Base-by-base conservation (phyloP, 2,888 invertebrate species). In the Napeogenes inachia region DNA sequence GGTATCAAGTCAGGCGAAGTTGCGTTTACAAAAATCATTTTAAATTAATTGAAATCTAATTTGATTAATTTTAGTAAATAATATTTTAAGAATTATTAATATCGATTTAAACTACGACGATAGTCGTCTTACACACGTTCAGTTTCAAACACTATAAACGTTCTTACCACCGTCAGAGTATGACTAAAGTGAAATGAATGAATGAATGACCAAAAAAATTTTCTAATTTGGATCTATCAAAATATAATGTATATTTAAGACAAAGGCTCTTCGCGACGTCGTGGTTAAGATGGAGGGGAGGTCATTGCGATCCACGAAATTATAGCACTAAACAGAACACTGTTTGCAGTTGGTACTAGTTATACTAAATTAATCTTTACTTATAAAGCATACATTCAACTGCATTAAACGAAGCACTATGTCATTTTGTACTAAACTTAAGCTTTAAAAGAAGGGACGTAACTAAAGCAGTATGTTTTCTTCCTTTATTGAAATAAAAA, bases 241-340 rank as follows among this genome's bases (percentile, higher is more conserved):
- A 56, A 60, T 47, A 61, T 60, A 54, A 57, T 57, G 54, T 66
- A 64, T 57, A 57, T 61, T 61, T 58, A 63, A 57, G 58, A 64
- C 59, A 61, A 54, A 53, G 46, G 50, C 56, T 56, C 53, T 33
- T 42, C 13, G 45, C 33, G 53, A 56, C 56, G 56, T 53, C 47
- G 59, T 21, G 59, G 21, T 56, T 1, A 21, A 21, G 21, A 21
- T 21, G 21, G 21, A 21, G 21, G 1, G 21, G 1, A 21, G 21
- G 21, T 21, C 21, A 21, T 21, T 1, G 1, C 21, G 21, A 21
- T 21, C 21, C 55, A 30, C 54, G 57, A 60, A 64, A 64, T 66
- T 64, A 66, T 62, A 59, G 66, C 55, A 55, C 57, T 62, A 61
- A 61, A 57, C 61, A 60, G 60, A 64, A 61, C 59, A 47, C 35